Evolutionary conservation across 2,888 invertebrate species (phyloP), one percentile per base, ranked within the genome.

Genomic region (Acrobasis consociella): DNA sequence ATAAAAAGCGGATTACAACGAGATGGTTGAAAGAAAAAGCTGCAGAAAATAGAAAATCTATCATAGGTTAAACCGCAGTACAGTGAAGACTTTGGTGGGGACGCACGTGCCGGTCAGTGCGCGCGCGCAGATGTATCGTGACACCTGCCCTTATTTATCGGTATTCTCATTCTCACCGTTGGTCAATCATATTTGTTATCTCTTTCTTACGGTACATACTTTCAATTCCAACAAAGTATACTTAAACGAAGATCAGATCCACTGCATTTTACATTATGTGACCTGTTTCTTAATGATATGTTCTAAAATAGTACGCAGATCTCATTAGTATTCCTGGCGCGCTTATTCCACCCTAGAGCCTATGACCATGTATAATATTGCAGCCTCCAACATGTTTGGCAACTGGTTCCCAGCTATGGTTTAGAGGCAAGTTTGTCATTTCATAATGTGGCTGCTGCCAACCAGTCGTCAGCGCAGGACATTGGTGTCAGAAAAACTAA

Each of bases 61-160:
- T 53, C 37, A 53, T 53, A 13, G 37, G 37, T 38, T 62, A 56
- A 61, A 53, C 49, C 61, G 15, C 49, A 58, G 62, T 77, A 74
- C 71, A 65, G 76, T 80, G 81, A 83, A 84, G 84, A 74, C 74
- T 80, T 73, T 74, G 74, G 76, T 73, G 69, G 72, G 70, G 80
- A 76, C 81, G 89, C 91, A 89, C 91, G 91, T 89, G 91, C 91
- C 85, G 82, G 81, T 79, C 84, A 85, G 77, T 82, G 81, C 82
- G 81, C 79, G 81, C 75, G 83, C 90, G 91, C 91, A 92, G 91
- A 91, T 92, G 91, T 89, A 80, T 79, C 74, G 78, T 72, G 83
- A 89, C 91, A 91, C 91, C 91, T 91, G 91, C 89, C 85, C 77
- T 81, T 75, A 85, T 73, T 31, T 75, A 68, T 73, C 73, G 67